Evolutionary conservation across 2,113 vertebrate species (phyloP), one percentile per base, ranked within the genome.

Genomic region (Balaeniceps rex): DNA sequence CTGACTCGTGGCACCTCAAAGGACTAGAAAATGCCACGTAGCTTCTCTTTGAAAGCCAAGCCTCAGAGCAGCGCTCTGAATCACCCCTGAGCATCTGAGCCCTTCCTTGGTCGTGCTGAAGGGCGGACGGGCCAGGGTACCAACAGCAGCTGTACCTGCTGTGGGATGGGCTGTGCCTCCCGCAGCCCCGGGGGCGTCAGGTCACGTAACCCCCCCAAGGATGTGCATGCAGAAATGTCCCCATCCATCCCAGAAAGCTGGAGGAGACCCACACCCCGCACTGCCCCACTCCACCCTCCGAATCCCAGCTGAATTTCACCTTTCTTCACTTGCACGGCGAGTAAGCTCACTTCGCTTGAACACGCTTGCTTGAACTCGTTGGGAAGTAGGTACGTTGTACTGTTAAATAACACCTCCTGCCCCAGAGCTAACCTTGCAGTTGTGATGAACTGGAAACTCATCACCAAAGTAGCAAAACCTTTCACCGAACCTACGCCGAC

Each of bases 311-410:
- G 74, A 21, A 18, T 44, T 68, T 38, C 75, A 29, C 82, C 12
- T 23, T 15, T 14, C 36, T n/a, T 10, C 38, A 14, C 42, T 16
- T 7, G 14, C 82, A 10, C 2, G 0, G 21, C 1, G 47, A 58
- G n/a, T 6, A 25, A 36, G 70, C 33, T 69, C 25, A 0, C 29
- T 25, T 13, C 0, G 0, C 47, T 36, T 9, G 14, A 36, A 13
- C 9, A 0, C 0, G 0, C 5, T 8, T 24, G 25, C 29, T 42
- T 6, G n/a, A 33, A 4, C 29, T 65, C 10, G 0, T 1, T 5
- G 52, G 79, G 70, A 29, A 22, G 46, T 3, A 31, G 55, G n/a
- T 33, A 11, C 1, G 5, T 11, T 42, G 10, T 9, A 3, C 24
- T 16, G 31, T 7, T 31, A 47, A 88, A 57, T 6, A 64, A 14